Evolutionary conservation across 2,113 vertebrate species (phyloP).

Genomic region (Pimephales promelas): DNA sequence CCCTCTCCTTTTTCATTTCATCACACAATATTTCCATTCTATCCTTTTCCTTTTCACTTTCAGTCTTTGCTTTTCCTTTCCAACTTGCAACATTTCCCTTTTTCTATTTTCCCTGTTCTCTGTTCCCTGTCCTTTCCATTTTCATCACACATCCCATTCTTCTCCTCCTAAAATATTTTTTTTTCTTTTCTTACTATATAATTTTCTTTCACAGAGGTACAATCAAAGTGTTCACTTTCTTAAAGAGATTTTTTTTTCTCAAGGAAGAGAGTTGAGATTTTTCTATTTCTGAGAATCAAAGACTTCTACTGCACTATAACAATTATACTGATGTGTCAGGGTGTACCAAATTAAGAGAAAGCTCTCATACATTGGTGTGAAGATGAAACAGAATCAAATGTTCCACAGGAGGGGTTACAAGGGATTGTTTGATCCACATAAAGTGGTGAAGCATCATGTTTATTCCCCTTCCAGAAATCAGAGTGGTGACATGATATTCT

Average conservation of each 20-base stretch:
- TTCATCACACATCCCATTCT: neutral
- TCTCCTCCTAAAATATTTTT: neutral
- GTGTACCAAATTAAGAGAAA: neutral
- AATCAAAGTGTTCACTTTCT: too few relatives aligned
- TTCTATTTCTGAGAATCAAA: neutral
- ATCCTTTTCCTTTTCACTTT: neutral
- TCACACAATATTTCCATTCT: neutral
- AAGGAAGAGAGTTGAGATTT: neutral
- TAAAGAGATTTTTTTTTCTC: too few relatives aligned
- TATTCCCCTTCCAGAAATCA: neutral
- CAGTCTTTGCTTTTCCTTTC: neutral
- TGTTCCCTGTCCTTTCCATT: too few relatives aligned
- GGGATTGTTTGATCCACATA: neutral
- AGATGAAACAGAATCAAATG: neutral
- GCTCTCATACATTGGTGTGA: neutral
- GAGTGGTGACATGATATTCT: neutral
- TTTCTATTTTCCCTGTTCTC: neutral
- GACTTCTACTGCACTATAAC: neutral
- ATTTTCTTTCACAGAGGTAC: neutral
- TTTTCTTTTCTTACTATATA: neutral
- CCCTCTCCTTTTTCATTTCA: neutral
- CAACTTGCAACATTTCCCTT: neutral
- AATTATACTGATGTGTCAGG: neutral
- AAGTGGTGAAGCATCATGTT: constrained; percentile 22
- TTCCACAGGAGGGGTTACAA: neutral